Base-by-base conservation (phyloP, 2,113 vertebrate species). In the Steatornis caripensis region DNA sequence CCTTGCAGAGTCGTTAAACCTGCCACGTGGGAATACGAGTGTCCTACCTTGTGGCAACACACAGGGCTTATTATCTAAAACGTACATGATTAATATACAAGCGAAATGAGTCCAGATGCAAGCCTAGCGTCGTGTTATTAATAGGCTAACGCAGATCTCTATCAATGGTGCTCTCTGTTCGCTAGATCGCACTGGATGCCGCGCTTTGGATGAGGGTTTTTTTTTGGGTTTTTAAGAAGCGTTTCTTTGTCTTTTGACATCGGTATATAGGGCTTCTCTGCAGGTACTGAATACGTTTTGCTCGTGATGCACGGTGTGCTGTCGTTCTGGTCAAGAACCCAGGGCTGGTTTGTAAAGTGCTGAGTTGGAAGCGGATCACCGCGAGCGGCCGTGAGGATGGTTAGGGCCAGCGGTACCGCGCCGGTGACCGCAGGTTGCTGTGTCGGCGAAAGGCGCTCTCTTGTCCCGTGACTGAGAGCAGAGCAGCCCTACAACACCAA, bases 1-100 rank as follows among this genome's bases (percentile, higher is more conserved):
- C 80, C 94, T 89, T 89, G 94, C 91, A 81, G 96, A 98, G 91
- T 94, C 93, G 26, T 97, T 96, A 96, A 97, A 94, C 15, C 61
- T 90, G 94, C 87, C 93, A 12, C 53, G 29, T 57, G 95, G 90
- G 95, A 87, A 88, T 60, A 68, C 61, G 93, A 54, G 69, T 88
- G 94, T 84, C 93, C 91, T 95, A 90, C 94, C 74, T 94, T 88
- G 83, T 79, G 89, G 93, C 60, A 94, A 60, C 57, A 96, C 81
- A 88, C 71, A 83, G 85, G 90, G 83, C 58, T 94, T 84, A 87
- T 95, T 97, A 86, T 95, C 84, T 66, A 45, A 83, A 96, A 64
- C 0, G 10, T 37, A 62, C 84, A 80, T 54, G 74, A 96, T 83
- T 87, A 97, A 97, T 97, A 96, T 70, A 87, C 80, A 68, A 62